phyloP scores from a whole-genome alignment of 2,888 invertebrate genomes.

The Abrostola tripartita region DNA sequence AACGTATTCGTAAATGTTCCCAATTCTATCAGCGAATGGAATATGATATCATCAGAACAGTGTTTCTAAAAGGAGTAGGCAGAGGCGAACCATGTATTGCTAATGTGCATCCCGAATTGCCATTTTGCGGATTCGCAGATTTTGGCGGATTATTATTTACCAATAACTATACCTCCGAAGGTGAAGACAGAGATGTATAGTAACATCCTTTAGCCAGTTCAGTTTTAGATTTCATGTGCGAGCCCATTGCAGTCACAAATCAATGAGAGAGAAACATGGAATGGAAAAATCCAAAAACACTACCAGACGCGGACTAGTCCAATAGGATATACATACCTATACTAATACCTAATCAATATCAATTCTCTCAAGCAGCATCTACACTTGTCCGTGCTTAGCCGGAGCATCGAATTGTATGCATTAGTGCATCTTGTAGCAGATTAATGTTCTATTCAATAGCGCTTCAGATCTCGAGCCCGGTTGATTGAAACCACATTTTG shows the following conservation, averaged over 20 bases:
- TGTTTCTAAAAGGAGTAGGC: neutral
- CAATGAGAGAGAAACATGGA: too few relatives aligned
- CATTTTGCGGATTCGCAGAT: too few relatives aligned
- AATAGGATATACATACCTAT: neutral
- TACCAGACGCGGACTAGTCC: too few relatives aligned
- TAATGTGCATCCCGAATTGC: too few relatives aligned
- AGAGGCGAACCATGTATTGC: too few relatives aligned
- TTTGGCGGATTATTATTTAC: too few relatives aligned
- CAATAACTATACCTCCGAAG: too few relatives aligned
- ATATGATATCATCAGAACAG: neutral
- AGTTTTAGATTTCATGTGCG: too few relatives aligned
- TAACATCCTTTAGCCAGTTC: too few relatives aligned
- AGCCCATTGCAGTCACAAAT: too few relatives aligned
- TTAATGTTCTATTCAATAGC: slow-evolving; percentile 31
- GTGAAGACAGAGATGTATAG: too few relatives aligned
- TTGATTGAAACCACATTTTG: slow-evolving; percentile 35
- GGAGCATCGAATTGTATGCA: slow-evolving; percentile 32
- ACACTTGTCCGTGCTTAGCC: slow-evolving; percentile 4
- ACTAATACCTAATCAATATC: slow-evolving; percentile 10
- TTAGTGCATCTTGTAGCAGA: slow-evolving; percentile 41
- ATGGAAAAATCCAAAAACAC: too few relatives aligned
- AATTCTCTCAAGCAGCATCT: slow-evolving; percentile 19
- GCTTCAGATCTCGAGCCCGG: slow-evolving; percentile 26
- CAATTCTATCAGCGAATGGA: slow-evolving; percentile 24
- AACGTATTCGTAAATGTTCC: slow-evolving; percentile 9